Evolutionary conservation across 2,113 vertebrate genomes (phyloP).

Genomic region (Desmodus rotundus): DNA sequence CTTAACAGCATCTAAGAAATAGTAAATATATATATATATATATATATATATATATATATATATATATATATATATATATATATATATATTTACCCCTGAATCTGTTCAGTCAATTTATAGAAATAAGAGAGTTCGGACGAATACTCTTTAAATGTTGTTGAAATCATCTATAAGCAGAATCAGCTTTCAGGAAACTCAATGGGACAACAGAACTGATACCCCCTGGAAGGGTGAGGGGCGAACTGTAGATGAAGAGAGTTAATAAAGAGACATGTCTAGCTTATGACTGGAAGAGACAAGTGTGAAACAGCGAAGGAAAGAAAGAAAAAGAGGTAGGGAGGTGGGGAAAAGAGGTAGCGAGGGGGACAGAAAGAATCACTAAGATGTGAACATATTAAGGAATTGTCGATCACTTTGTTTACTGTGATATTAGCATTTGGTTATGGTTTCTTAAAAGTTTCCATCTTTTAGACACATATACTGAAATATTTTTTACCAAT

Average conservation of each 20-base stretch:
- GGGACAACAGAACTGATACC: neutral
- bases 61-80: neutral
- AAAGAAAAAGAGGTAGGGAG: neutral
- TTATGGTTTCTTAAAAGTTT: neutral
- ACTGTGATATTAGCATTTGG: neutral
- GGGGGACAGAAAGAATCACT: neutral
- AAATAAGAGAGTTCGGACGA: neutral
- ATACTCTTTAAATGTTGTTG: neutral
- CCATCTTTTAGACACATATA: neutral
- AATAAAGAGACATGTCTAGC: neutral
- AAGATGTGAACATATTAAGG: neutral
- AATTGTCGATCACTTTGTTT: neutral
- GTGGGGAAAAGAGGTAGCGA: neutral
- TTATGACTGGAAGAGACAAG: neutral
- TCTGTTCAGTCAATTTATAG: neutral
- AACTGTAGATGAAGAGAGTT: neutral
- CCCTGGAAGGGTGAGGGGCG: neutral
- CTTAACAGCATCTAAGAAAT: neutral
- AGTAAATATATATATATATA: neutral
- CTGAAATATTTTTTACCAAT: neutral
- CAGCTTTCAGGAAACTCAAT: neutral
- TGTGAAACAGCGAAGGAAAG: neutral
- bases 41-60: neutral
- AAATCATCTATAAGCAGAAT: neutral
- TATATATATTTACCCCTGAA: neutral